Evolutionary conservation across 2,888 invertebrate species (phyloP), one percentile per base, ranked within the genome.

Genomic region (Euplagia quadripunctaria): DNA sequence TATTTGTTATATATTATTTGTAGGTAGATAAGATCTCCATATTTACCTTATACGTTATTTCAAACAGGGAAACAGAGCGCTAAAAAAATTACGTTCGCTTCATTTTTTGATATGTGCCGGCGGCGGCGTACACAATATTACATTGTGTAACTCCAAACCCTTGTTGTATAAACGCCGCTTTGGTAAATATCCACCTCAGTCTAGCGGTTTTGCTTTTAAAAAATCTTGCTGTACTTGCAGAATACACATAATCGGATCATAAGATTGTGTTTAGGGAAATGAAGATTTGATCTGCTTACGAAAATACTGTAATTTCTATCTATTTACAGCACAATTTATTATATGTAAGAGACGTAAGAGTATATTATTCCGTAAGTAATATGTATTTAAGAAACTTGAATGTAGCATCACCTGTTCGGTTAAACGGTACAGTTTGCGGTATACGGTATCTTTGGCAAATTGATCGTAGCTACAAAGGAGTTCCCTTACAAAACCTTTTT

Each of bases 391-490:
- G 58, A 41, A 17, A 63, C 42, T 65, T 70, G 31, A 55, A 66
- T 63, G 16, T 65, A 63, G 14, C 41, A 42, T 68, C n/a, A 5
- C 16, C 41, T 65, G 68, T 77, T 77, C 88, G 85, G 82, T 79
- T 82, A 85, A 87, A 88, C 85, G 83, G 82, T 76, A 85, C 80
- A 80, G 84, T 84, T 86, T 84, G 84, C 79, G 82, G 84, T 82
- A 80, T 84, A 83, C 85, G 89, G 87, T 89, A 90, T 92, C 88
- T 91, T 91, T 88, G 90, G 90, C 89, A 93, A 94, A 94, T 94
- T 94, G 94, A 93, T 92, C 89, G 88, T 82, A 88, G 88, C 90
- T 90, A 92, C 92, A 94, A 94, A 92, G 82, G 89, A 91, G 89
- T 91, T 89, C 88, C 88, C 89, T 88, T 82, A 86, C 85, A 87